Evolutionary conservation across 2,888 invertebrate species (phyloP), one percentile per base, ranked within the genome.

Genomic region (Ophioninae sp.): DNA sequence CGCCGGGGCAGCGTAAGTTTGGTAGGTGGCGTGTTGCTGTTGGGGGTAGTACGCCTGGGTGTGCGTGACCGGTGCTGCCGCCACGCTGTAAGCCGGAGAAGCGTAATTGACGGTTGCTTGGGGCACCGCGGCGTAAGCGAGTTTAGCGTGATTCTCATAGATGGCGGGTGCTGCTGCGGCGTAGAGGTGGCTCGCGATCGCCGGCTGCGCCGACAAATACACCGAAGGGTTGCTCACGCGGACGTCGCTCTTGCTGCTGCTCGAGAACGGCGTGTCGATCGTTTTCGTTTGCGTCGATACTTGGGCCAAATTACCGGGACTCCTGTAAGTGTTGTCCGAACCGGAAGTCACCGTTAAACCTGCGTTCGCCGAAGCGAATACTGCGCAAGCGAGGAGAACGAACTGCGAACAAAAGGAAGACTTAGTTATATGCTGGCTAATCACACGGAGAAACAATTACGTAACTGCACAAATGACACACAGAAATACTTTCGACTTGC

Each of bases 201-300:
- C 83, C 20, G 84, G 84, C 39, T 84, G 79, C 6, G 82, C 84
- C 10, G 84, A 79, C 22, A 79, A 76, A 65, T 86, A 86, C 2
- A 86, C 81, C 20, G 84, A 83, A 1, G 86, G 86, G 88, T 95
- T 96, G 93, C 95, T 95, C 30, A 96, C 95, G n/a, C 96, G 95
- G 44, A 96, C 95, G 89, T 96, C 96, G 37, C 95, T 93, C 90
- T 96, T 96, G 89, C 95, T 95, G 65, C 95, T 95, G 90, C 95
- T 96, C 72, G 96, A 96, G 94, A 95, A 96, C 9, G 96, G 96
- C 2, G 96, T 96, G 91, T 95, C 95, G 87, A 96, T 94, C 84
- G 95, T 94, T 91, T 96, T 96, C 22, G 95, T 94, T 93, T 95
- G 95, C 69, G 96, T 95, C 20, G 96, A 95, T 86, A 93, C 88